Percentiles rank a stretch among this genome's conserved stretches.
Conservation (phyloP, 2,888 invertebrate genomes). For the Lottia gigantea region DNA sequence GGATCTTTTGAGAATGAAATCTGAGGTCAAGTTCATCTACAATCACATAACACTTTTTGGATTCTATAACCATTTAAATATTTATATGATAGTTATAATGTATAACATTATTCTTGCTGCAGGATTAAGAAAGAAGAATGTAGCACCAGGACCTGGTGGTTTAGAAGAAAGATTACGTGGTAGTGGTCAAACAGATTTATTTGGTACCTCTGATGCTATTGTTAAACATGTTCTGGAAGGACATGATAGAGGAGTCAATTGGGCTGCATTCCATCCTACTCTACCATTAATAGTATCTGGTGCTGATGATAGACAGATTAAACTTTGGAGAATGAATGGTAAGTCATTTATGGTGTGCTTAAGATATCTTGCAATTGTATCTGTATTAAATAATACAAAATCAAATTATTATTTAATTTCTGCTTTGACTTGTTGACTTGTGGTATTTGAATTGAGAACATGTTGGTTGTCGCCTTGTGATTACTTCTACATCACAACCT, state of each 20-base stretch:
- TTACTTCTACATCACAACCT: no score
- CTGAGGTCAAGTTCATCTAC: no score
- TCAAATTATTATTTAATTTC: no score
- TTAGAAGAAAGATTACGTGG: slow-evolving; percentile 73
- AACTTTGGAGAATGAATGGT: slow-evolving; percentile 98
- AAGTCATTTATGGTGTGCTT: slow-evolving; percentile 69
- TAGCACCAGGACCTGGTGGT: slow-evolving; percentile 93
- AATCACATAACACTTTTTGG: no score
- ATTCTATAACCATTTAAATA: no score
- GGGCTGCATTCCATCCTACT: slow-evolving; percentile 96
- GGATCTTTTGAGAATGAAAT: no score
- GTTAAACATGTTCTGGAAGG: slow-evolving; percentile 73
- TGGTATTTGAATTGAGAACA: no score
- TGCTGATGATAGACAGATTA: slow-evolving; percentile 97
- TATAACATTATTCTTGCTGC: slow-evolving; percentile 20
- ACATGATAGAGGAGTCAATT: slow-evolving; percentile 90
- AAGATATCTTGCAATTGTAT: no score
- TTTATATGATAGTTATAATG: no score
- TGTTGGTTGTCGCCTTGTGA: no score
- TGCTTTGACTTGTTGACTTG: no score
- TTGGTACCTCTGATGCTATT: slow-evolving; percentile 83
- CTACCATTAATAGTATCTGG: slow-evolving; percentile 95
- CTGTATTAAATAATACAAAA: no score
- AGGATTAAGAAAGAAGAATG: slow-evolving; percentile 94
- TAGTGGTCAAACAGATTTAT: slow-evolving; percentile 78